Conservation (phyloP, 1,140 invertebrate species). For the Drosophila malerkotliana region DNA sequence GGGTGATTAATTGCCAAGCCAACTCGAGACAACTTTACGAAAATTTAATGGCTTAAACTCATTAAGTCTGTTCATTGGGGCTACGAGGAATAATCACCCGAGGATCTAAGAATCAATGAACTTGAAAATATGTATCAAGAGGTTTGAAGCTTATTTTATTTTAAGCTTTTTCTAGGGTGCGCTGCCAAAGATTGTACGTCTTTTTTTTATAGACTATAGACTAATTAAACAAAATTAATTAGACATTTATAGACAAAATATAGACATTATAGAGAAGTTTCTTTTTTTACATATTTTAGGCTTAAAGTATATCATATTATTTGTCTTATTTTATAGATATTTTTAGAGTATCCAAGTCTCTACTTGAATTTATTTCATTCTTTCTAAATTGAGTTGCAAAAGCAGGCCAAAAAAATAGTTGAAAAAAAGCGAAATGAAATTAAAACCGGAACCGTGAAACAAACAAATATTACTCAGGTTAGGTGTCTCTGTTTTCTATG, state of each 20-base stretch:
- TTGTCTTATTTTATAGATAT: neutral
- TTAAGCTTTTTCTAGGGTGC: neutral
- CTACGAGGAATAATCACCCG: neutral
- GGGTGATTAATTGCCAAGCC: slow-evolving; percentile 35
- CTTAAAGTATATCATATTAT: neutral
- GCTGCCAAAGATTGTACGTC: too few relatives aligned
- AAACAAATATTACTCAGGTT: slow-evolving; percentile 43
- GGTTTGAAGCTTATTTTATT: neutral
- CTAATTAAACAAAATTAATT: too few relatives aligned
- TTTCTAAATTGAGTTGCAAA: slow-evolving; percentile 58
- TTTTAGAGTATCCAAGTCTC: slow-evolving; percentile 3
- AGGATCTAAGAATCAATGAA: neutral
- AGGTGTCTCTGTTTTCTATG: slow-evolving; percentile 29
- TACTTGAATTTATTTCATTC: neutral
- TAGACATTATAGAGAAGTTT: too few relatives aligned
- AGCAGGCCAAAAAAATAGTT: slow-evolving; percentile 19
- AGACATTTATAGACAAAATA: too few relatives aligned
- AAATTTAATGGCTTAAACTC: slow-evolving; percentile 8
- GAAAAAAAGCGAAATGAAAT: slow-evolving; percentile 28
- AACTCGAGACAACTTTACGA: slow-evolving; percentile 6
- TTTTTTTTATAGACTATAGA: too few relatives aligned
- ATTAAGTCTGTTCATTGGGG: neutral
- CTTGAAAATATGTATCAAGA: neutral
- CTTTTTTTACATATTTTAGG: too few relatives aligned
- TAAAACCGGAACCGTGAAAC: slow-evolving; percentile 28